phyloP scores from a whole-genome alignment of 2,113 vertebrate species.

The Agelaius phoeniceus region DNA sequence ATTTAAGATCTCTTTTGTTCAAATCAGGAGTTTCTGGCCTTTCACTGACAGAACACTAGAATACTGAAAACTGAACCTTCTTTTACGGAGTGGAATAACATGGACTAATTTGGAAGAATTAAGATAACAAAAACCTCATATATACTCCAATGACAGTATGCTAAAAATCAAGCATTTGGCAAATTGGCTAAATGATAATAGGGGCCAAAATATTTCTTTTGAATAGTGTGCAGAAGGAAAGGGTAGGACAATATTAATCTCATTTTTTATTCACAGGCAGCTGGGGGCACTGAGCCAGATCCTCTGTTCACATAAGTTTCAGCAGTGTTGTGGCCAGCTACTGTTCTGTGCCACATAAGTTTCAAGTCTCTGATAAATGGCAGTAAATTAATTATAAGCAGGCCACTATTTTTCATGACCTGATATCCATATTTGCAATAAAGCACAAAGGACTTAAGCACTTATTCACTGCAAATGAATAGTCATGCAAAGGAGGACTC shows the following conservation, averaged over 20 bases:
- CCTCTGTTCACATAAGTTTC: not conserved
- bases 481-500: not conserved
- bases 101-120: not conserved
- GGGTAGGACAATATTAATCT: not conserved
- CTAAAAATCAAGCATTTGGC: not conserved
- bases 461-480: not conserved
- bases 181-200: not conserved
- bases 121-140: not conserved
- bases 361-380: not conserved
- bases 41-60: not conserved
- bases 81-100: not conserved
- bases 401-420: not conserved
- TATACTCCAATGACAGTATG: not conserved
- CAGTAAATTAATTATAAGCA: not conserved
- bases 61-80: not conserved
- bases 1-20: not conserved
- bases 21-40: not conserved
- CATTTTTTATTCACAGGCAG: not conserved
- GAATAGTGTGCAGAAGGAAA: not conserved
- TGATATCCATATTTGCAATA: not conserved
- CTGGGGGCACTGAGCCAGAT: not conserved
- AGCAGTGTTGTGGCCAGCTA: not conserved
- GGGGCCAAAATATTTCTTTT: not conserved
- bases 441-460: not conserved
- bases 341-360: not conserved